phyloP scores from a whole-genome alignment of 35 echinoderm and acorn worm species.

The Acanthaster planci region DNA sequence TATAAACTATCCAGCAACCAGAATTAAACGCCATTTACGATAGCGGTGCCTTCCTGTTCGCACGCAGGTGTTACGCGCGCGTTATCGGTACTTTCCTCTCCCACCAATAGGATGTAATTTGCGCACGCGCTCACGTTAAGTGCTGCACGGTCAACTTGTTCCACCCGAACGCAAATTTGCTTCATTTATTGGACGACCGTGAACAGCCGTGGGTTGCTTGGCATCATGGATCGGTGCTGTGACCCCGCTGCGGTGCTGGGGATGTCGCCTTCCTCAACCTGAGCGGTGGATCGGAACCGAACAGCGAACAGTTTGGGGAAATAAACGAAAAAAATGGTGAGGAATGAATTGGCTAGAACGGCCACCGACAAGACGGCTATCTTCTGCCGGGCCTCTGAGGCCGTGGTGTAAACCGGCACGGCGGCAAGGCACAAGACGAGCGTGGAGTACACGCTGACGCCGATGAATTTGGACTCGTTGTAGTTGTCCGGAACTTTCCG shows the following conservation, averaged over 20 bases:
- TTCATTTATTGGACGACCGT: too few species aligned
- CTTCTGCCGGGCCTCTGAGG: background rate
- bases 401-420: slow-evolving; percentile 23
- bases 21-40: too few species aligned
- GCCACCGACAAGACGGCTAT: background rate
- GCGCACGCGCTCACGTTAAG: too few species aligned
- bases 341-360: background rate
- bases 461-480: slow-evolving; percentile 45
- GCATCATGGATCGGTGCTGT: too few species aligned
- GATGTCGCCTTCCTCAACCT: background rate
- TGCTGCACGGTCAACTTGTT: too few species aligned
- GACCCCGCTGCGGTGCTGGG: background rate
- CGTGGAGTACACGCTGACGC: slow-evolving; percentile 12
- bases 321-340: slow-evolving; percentile 9
- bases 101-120: too few species aligned
- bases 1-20: too few species aligned
- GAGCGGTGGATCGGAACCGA: background rate
- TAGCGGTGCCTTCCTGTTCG: too few species aligned
- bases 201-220: too few species aligned
- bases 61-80: too few species aligned
- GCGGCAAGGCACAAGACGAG: background rate
- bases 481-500: slow-evolving; percentile 45
- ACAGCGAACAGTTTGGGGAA: slow-evolving; percentile 24
- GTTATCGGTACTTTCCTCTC: too few species aligned
- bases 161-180: too few species aligned